These are phyloP conservation scores for Eupithecia centaureata DNA, from an alignment of 2,888 invertebrate genomes.

Conservation along the genomic window DNA sequence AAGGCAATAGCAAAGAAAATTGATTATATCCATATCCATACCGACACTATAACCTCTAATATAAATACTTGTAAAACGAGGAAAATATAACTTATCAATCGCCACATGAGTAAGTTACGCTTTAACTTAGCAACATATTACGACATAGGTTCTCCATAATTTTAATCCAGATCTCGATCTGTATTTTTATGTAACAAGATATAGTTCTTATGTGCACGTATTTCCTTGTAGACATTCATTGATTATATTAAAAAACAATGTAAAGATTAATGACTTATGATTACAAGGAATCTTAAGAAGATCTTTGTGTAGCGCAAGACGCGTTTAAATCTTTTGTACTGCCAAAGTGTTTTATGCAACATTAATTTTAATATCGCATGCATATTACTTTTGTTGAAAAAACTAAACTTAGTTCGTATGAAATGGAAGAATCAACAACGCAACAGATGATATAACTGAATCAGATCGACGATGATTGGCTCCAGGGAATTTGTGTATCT, in stretches of 20 bases:
- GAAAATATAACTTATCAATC: constrained; percentile 28
- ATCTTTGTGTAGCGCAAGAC: not conserved
- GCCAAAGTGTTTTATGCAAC: not conserved
- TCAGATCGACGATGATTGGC: not conserved
- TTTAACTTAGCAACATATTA: constrained; percentile 21
- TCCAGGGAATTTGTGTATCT: no score
- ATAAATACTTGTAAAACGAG: constrained; percentile 21
- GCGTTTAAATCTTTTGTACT: not conserved
- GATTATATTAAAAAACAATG: not conserved
- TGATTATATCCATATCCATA: not conserved
- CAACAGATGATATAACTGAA: not conserved
- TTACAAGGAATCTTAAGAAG: not conserved
- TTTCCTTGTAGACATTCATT: constrained; percentile 20
- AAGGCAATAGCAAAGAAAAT: no score
- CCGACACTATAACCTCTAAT: not conserved
- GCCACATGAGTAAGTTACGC: constrained; percentile 9
- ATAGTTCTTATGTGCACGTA: constrained; percentile 12
- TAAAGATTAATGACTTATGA: not conserved
- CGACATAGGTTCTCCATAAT: not conserved
- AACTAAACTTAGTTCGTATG: not conserved
- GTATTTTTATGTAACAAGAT: constrained; percentile 3
- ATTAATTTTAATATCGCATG: not conserved
- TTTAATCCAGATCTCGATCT: not conserved
- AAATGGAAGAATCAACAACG: not conserved
- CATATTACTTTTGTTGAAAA: not conserved